A percentile compares a stretch with the other conserved stretches of the same genome.
These are phyloP conservation scores for Pseudopodoces humilis DNA, from an alignment of 2,113 vertebrate species.

Conservation along the genomic window DNA sequence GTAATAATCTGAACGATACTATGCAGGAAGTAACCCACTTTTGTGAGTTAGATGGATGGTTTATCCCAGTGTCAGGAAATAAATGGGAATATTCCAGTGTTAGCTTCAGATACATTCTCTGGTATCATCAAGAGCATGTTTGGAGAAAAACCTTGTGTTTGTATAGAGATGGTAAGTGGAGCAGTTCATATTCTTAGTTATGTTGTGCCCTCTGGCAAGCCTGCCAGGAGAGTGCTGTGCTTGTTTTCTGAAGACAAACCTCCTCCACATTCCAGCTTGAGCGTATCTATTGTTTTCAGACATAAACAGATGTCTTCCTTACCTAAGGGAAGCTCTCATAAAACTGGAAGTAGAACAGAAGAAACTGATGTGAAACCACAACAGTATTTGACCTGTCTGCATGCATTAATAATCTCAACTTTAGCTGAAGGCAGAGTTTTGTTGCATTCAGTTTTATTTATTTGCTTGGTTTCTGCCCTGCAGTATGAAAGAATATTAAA, in stretches of 20 bases:
- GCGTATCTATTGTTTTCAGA: constrained; percentile 58
- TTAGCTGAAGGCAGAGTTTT: constrained; percentile 48
- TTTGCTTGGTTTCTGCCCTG: constrained; percentile 11
- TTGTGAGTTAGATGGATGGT: not conserved
- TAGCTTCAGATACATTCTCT: constrained; percentile 48
- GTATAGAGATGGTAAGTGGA: constrained; percentile 55
- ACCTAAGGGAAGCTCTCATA: constrained; percentile 67
- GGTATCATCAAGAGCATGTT: constrained; percentile 21
- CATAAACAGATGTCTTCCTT: constrained; percentile 64
- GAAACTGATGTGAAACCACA: constrained; percentile 64
- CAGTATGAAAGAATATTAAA: not conserved
- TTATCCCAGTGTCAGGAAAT: not conserved
- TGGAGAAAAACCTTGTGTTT: constrained; percentile 65
- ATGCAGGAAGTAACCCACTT: not conserved
- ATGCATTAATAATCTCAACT: constrained; percentile 51
- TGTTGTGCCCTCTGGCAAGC: constrained; percentile 67
- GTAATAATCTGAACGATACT: not conserved
- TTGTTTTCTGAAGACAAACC: constrained; percentile 67
- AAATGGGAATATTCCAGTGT: not conserved
- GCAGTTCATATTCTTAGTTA: constrained; percentile 70
- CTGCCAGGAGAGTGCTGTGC: constrained; percentile 60
- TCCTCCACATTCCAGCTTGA: constrained; percentile 65
- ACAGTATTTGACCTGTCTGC: constrained; percentile 60
- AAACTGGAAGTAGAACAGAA: constrained; percentile 68
- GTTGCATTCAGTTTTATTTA: constrained; percentile 36